Percentiles rank a stretch among this genome's conserved stretches.
These are phyloP conservation scores for Porites evermanni DNA, from an alignment of 92 coral and sea anemone species.

Conservation along the genomic window DNA sequence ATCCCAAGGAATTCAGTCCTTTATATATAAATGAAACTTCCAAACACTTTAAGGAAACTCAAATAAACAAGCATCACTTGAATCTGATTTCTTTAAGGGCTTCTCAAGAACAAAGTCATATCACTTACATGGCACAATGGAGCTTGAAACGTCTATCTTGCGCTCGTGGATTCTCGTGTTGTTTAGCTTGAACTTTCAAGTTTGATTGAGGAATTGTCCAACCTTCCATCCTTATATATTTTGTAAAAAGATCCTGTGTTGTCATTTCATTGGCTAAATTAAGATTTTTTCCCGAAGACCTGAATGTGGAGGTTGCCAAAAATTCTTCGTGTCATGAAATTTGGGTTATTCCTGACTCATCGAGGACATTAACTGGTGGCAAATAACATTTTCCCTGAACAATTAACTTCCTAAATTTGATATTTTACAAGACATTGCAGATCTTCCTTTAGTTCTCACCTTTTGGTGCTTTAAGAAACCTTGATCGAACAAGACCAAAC, in stretches of 20 bases:
- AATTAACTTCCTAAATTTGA: neutral
- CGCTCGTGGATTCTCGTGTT: neutral
- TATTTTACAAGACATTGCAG: neutral
- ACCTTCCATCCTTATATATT: conserved; percentile 34
- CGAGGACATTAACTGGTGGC: neutral
- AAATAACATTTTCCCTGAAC: neutral
- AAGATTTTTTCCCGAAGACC: neutral
- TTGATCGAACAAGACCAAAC: neutral
- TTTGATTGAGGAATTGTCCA: conserved; percentile 10
- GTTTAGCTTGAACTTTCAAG: neutral
- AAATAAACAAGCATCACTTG: too few relatives aligned
- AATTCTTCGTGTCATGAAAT: neutral
- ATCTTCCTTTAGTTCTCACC: neutral
- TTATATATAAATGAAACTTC: too few relatives aligned
- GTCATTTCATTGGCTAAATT: conserved; percentile 17
- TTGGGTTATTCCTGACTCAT: neutral
- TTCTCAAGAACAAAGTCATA: neutral
- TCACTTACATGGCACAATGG: conserved; percentile 24
- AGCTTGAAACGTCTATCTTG: neutral
- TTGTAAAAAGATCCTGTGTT: conserved; percentile 16
- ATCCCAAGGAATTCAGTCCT: too few relatives aligned
- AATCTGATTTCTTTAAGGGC: too few relatives aligned
- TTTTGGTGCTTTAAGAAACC: too few relatives aligned
- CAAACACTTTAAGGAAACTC: too few relatives aligned
- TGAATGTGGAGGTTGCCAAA: neutral